A percentile compares a stretch with the other conserved stretches of the same genome.
These are phyloP conservation scores for Crotalus viridis DNA, from an alignment of 2,113 vertebrate species.

Conservation along the genomic window DNA sequence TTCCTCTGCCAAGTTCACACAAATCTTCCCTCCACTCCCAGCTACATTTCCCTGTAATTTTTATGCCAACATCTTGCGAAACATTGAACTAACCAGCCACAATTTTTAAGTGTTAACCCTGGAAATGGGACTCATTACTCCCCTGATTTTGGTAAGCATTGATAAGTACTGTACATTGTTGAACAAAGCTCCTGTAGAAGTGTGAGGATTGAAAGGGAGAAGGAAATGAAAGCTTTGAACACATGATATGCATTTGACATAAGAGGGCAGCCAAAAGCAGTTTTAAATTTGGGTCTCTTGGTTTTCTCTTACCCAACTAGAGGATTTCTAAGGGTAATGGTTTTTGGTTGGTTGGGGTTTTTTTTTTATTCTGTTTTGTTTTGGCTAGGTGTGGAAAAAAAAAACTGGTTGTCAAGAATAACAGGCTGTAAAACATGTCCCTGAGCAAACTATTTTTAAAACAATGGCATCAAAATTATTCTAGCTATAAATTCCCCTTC, in stretches of 20 bases:
- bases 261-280: not conserved
- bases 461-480: not conserved
- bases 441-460: not conserved
- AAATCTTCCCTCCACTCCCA: not conserved
- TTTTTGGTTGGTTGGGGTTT: too few species aligned
- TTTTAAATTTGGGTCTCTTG: not conserved
- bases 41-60: not conserved
- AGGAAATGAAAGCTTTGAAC: too few species aligned
- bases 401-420: not conserved
- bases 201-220: too few species aligned
- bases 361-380: not conserved
- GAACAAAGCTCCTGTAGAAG: too few species aligned
- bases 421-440: not conserved
- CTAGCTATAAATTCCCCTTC: not conserved
- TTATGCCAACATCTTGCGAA: not conserved
- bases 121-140: not conserved
- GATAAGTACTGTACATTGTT: too few species aligned
- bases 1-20: not conserved
- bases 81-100: not conserved
- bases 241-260: too few species aligned
- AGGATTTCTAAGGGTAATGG: not conserved
- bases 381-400: not conserved
- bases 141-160: too few species aligned
- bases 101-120: not conserved
- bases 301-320: not conserved